A percentile compares a stretch with the other conserved stretches of the same genome.
phyloP scores from a whole-genome alignment of 2,113 vertebrate genomes.

The Salvelinus fontinalis region DNA sequence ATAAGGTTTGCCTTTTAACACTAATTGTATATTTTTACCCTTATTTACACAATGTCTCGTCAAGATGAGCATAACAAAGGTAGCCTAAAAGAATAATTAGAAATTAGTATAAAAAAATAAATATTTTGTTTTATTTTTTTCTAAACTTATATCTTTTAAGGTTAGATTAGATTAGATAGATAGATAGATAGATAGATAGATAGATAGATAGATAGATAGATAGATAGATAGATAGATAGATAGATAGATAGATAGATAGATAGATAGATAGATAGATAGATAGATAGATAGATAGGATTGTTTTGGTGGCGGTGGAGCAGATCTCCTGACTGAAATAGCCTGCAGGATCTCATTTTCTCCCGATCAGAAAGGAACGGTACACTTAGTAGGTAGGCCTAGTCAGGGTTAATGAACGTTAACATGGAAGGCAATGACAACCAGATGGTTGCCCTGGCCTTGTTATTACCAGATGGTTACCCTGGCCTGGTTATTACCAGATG shows the following conservation, averaged over 20 bases:
- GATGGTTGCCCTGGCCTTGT: background rate
- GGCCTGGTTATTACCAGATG: no score
- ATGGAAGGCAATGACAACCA: background rate
- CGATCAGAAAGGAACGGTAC: conserved; percentile 2
- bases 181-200: no score
- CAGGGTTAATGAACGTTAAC: background rate
- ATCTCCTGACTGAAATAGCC: no score
- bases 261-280: conserved; percentile 9
- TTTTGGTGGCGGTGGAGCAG: no score
- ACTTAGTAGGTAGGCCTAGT: background rate
- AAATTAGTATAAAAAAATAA: conserved; percentile 41
- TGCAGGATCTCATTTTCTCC: conserved; percentile 34
- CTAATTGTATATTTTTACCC: conserved; percentile 92
- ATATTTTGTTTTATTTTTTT: conserved; percentile 70
- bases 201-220: no score
- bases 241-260: no score
- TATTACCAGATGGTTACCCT: no score
- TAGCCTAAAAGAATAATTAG: conserved; percentile 82
- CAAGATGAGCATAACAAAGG: conserved; percentile 86
- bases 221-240: no score
- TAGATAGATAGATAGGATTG: conserved; percentile 27
- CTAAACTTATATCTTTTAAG: conserved; percentile 84
- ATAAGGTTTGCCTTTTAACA: conserved; percentile 97
- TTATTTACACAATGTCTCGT: conserved; percentile 90
- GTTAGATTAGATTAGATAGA: conserved; percentile 17